A percentile compares a stretch with the other conserved stretches of the same genome.
phyloP scores from a whole-genome alignment of 2,888 invertebrate genomes.

The Tachina grossa region DNA sequence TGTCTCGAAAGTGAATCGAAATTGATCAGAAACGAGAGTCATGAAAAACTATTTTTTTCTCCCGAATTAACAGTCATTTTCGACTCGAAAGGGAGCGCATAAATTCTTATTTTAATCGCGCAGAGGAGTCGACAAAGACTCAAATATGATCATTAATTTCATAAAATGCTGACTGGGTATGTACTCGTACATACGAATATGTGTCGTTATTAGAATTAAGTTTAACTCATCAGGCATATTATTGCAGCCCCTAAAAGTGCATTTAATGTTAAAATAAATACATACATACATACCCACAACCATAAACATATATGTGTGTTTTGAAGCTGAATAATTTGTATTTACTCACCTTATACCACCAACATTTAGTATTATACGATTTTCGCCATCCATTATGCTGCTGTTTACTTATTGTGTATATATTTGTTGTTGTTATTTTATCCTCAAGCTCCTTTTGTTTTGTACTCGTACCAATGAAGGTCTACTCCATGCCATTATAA shows the following conservation, averaged over 20 bases:
- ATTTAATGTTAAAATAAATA: conserved; percentile 13
- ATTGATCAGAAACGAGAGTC: too few species aligned
- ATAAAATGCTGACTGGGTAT: too few species aligned
- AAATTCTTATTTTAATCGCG: too few species aligned
- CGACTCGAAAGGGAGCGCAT: too few species aligned
- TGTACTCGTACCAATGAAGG: conserved; percentile 42
- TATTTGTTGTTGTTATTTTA: conserved; percentile 13
- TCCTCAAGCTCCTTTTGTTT: conserved; percentile 9
- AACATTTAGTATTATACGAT: conserved; percentile 96
- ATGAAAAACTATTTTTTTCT: too few species aligned
- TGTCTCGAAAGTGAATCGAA: too few species aligned
- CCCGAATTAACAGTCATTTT: too few species aligned
- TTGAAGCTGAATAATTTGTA: background rate
- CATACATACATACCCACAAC: background rate
- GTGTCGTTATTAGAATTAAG: conserved; percentile 8
- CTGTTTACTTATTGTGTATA: conserved; percentile 22
- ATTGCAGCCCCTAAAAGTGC: conserved; percentile 26
- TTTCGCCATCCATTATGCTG: conserved; percentile 91
- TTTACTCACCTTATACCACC: conserved; percentile 90
- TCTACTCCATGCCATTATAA: conserved; percentile 62
- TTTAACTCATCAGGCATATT: conserved; percentile 56
- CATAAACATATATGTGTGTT: background rate
- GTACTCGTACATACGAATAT: background rate
- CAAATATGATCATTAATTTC: too few species aligned
- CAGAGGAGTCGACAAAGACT: too few species aligned